phyloP scores from a whole-genome alignment of 2,888 invertebrate genomes.

The Auanema freiburgensis region DNA sequence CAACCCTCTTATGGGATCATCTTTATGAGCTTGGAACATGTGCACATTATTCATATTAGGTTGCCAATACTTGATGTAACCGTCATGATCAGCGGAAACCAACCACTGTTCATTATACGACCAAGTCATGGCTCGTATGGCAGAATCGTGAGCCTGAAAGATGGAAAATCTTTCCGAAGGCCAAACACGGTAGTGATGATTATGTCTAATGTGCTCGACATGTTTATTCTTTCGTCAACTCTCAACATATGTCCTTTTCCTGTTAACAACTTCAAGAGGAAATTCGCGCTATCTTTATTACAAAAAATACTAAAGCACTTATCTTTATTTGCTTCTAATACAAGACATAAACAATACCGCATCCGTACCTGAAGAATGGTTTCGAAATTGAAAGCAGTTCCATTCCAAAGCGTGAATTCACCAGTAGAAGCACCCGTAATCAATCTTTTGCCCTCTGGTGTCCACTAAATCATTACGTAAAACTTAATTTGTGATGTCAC shows the following conservation, averaged over 20 bases:
- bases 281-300: too few relatives aligned
- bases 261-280: too few relatives aligned
- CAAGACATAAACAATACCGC: constrained; percentile 4
- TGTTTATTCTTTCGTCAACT: too few relatives aligned
- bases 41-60: constrained; percentile 99
- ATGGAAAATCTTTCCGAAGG: too few relatives aligned
- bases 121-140: constrained; percentile 99
- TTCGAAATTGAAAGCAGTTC: constrained; percentile 99
- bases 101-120: constrained; percentile 99
- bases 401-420: constrained; percentile 99
- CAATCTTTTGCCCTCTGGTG: constrained; percentile 93
- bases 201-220: too few relatives aligned
- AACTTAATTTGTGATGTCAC: constrained; percentile 41
- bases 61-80: constrained; percentile 95
- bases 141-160: constrained; percentile 91
- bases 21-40: constrained; percentile 99
- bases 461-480: constrained; percentile 75
- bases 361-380: constrained; percentile 91
- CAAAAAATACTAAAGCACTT: too few relatives aligned
- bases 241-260: too few relatives aligned
- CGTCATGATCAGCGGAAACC: constrained; percentile 90
- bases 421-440: constrained; percentile 98
- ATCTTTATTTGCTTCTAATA: too few relatives aligned
- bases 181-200: too few relatives aligned
- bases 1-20: constrained; percentile 94